phyloP scores from a whole-genome alignment of 2,797 vertebrate genomes.

The Miichthys miiuy region DNA sequence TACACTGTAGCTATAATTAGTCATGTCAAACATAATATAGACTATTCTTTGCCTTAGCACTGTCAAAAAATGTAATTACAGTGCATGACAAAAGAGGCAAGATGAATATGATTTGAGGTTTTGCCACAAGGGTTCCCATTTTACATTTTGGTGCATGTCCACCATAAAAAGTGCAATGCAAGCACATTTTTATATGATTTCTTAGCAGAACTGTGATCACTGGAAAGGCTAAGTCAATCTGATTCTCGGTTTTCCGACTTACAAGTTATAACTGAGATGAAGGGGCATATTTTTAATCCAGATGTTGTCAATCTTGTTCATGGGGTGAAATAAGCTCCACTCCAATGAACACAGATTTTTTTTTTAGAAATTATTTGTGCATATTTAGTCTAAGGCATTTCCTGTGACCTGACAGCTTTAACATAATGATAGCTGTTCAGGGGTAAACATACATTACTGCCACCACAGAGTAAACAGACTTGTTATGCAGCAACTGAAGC shows the following conservation, averaged over 20 bases:
- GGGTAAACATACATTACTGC: slow-evolving; percentile 30
- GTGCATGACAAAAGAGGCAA: neutral
- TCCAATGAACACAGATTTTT: neutral
- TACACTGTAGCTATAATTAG: too few relatives aligned
- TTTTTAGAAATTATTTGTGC: neutral
- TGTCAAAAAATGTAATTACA: neutral
- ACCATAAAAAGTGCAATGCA: neutral
- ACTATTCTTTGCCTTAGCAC: too few relatives aligned
- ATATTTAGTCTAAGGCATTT: neutral
- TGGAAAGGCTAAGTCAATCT: neutral
- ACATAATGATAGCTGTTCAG: slow-evolving; percentile 24
- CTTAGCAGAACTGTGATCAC: neutral
- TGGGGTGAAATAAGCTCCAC: neutral
- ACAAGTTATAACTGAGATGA: neutral
- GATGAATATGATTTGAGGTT: neutral
- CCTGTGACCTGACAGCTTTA: slow-evolving; percentile 1
- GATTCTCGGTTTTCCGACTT: neutral
- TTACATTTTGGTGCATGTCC: neutral
- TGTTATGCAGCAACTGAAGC: slow-evolving; percentile 29
- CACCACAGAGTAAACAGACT: slow-evolving; percentile 30
- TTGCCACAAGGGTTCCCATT: neutral
- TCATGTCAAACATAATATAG: too few relatives aligned
- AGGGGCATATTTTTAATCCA: neutral
- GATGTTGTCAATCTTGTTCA: neutral
- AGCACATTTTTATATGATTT: neutral